These are phyloP conservation scores for Syngnathus acus DNA, from an alignment of 2,797 vertebrate genomes.

Conservation along the genomic window DNA sequence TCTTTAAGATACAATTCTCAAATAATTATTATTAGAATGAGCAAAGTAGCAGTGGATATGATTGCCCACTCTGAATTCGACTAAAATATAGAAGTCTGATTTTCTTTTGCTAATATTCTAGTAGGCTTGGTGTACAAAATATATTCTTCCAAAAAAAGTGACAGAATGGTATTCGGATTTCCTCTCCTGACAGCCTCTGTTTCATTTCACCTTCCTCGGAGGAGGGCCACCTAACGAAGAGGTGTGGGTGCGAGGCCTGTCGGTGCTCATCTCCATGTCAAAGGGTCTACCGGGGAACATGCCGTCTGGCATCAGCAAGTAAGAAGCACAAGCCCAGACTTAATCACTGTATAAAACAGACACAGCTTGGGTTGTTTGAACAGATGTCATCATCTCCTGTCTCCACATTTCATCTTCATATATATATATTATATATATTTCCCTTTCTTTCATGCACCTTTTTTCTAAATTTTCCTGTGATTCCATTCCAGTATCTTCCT, in stretches of 20 bases:
- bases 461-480: constrained; percentile 6
- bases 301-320: constrained; percentile 49
- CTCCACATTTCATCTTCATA: background rate
- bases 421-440: background rate
- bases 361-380: background rate
- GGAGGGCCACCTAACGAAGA: constrained; percentile 24
- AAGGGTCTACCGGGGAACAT: constrained; percentile 28
- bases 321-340: constrained; percentile 33
- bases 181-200: background rate
- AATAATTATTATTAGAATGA: background rate
- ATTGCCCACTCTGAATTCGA: background rate
- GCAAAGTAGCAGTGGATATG: background rate
- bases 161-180: background rate
- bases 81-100: background rate
- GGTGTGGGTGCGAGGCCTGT: constrained; percentile 39
- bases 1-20: background rate
- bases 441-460: background rate
- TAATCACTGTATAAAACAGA: constrained; percentile 1
- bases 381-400: background rate
- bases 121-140: background rate
- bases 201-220: constrained; percentile 27
- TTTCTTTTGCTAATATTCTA: background rate
- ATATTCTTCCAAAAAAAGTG: background rate
- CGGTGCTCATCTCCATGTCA: constrained; percentile 43
- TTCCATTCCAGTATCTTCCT: constrained; percentile 12